phyloP scores from a whole-genome alignment of 2,888 invertebrate genomes.

The Caenorhabditis sp. region DNA sequence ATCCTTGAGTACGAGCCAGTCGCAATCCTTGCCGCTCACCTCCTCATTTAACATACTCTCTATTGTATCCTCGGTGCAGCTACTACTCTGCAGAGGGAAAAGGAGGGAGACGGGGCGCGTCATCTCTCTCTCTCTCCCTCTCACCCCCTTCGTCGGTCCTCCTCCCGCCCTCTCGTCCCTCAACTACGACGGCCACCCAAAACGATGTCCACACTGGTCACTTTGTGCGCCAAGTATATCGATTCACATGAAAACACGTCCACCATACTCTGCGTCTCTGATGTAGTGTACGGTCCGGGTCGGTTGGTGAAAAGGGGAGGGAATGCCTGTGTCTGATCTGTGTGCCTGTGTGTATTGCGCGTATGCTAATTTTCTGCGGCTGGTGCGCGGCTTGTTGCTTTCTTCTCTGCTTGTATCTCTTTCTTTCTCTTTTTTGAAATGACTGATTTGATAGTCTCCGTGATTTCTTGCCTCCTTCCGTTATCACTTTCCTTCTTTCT shows the following conservation, averaged over 20 bases:
- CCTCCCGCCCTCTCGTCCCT: conserved; percentile 32
- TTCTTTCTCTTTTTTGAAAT: conserved; percentile 48
- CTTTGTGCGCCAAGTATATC: conserved; percentile 53
- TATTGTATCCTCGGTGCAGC: conserved; percentile 57
- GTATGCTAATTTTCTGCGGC: conserved; percentile 51
- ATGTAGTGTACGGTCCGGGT: conserved; percentile 22
- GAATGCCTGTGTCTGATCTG: conserved; percentile 25
- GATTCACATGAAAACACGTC: conserved; percentile 55
- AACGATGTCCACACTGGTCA: conserved; percentile 63
- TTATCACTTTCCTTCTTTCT: conserved; percentile 39
- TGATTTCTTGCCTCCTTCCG: background rate
- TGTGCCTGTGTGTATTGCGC: conserved; percentile 58
- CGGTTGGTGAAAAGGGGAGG: background rate
- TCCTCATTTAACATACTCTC: conserved; percentile 59
- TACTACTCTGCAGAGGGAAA: conserved; percentile 39
- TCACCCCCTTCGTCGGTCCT: conserved; percentile 6
- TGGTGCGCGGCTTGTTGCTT: conserved; percentile 37
- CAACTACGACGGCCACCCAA: conserved; percentile 62
- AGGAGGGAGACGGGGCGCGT: conserved; percentile 36
- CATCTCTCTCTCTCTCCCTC: conserved; percentile 17
- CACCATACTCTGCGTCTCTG: conserved; percentile 33
- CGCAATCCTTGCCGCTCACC: conserved; percentile 52
- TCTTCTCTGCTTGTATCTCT: conserved; percentile 53
- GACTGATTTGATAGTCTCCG: conserved; percentile 49
- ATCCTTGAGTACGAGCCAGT: conserved; percentile 61